Evolutionary conservation across 2,113 vertebrate species (phyloP), one percentile per base, ranked within the genome.

Genomic region (Pluvianellus socialis): DNA sequence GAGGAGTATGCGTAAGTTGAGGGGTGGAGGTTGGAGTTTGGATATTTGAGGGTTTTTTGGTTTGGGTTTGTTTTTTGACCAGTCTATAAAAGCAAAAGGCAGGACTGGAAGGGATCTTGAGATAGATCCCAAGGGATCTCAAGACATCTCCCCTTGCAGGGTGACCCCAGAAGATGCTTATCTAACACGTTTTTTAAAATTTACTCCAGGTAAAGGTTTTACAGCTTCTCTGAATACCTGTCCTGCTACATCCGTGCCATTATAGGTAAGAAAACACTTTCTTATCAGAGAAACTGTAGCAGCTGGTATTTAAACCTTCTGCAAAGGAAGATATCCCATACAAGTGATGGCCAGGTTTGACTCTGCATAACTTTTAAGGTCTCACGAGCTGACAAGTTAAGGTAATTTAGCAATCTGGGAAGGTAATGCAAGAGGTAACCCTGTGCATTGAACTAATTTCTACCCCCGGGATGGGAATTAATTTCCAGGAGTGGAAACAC

Each of bases 261-360:
- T 91, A 56, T 49, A 50, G 67, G 92, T 95, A 96, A 96, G 96
- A 90, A 65, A 91, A 82, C 74, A 70, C 90, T 68, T 79, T 21
- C 66, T 92, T 95, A 93, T 96, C 90, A 66, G 87, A 45, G 90
- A 90, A 96, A 90, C 58, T 75, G 19, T 68, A 96, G 84, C 63
- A 79, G 77, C 35, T 85, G 77, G 33, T 68, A 82, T 52, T 90
- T 91, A 79, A 93, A 91, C 30, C 35, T 94, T 79, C 58, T 79
- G 66, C 70, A 93, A 77, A 92, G 85, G 75, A 76, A 55, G 47
- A 63, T 62, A 70, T 4, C 23, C 42, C 23, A 24, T 86, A 42
- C 33, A 59, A 85, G 45, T 58, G 63, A 18, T 82, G 52, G 32
- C 62, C 17, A 58, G 58, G 53, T 81, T 68, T 68, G 66, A 82